phyloP scores from a whole-genome alignment of 2,888 invertebrate species.

The Xestia c-nigrum region DNA sequence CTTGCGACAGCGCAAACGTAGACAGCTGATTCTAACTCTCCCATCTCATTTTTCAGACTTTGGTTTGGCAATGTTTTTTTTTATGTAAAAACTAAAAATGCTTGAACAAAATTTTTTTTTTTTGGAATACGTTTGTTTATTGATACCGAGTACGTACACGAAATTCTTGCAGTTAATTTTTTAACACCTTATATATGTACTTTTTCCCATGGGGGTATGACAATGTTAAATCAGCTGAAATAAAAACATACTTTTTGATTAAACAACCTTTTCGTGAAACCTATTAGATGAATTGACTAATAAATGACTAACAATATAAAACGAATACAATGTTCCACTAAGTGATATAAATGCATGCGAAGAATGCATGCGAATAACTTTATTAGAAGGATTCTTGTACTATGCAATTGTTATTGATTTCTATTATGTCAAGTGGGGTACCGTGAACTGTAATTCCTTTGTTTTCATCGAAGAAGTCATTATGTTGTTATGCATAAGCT shows the following conservation, averaged over 20 bases:
- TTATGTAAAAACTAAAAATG: too few species aligned
- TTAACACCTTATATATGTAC: too few species aligned
- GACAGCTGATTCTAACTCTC: too few species aligned
- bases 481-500: conserved; percentile 4
- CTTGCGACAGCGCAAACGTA: too few species aligned
- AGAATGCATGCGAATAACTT: conserved; percentile 65
- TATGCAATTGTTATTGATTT: conserved; percentile 72
- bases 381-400: conserved; percentile 57
- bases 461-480: conserved; percentile 47
- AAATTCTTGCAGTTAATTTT: too few species aligned
- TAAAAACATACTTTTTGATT: not conserved
- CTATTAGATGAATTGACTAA: not conserved
- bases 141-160: too few species aligned
- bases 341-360: conserved; percentile 58
- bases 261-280: not conserved
- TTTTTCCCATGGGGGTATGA: not conserved
- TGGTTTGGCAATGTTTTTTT: too few species aligned
- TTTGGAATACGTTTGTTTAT: too few species aligned
- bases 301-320: not conserved
- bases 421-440: conserved; percentile 63
- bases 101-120: too few species aligned
- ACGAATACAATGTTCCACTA: conserved; percentile 5
- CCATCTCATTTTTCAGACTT: too few species aligned
- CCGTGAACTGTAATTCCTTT: conserved; percentile 64
- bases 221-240: not conserved